phyloP scores from a whole-genome alignment of 37 sponge, comb jelly and placozoan genomes.

The Chondrosia reniformis region DNA sequence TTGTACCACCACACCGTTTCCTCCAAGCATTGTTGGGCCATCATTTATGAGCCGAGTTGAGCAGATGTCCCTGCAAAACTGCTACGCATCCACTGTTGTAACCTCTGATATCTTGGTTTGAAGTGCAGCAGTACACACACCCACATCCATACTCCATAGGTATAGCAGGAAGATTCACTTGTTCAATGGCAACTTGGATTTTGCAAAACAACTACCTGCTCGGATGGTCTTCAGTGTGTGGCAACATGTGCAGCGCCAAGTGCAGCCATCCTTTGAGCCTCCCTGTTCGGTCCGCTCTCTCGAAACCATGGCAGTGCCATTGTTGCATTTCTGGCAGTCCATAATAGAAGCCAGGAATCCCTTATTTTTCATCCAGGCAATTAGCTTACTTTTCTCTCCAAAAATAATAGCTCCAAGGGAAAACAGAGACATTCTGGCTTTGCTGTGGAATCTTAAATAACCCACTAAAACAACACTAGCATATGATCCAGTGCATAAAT shows the following conservation, averaged over 20 bases:
- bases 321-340: constrained; percentile 6
- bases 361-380: neutral
- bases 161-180: constrained; percentile 14
- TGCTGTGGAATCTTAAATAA: neutral
- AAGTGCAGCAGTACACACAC: constrained; percentile 13
- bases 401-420: neutral
- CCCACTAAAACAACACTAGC: constrained; percentile 13
- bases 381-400: constrained; percentile 7
- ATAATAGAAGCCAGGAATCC: neutral
- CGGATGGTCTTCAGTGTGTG: constrained; percentile 7
- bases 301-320: constrained; percentile 3
- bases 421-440: constrained; percentile 18
- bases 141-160: constrained; percentile 20
- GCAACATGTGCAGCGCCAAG: constrained; percentile 6
- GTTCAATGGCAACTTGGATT: constrained; percentile 13
- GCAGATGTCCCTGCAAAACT: constrained; percentile 15
- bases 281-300: constrained; percentile 13
- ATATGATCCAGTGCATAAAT: neutral
- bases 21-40: constrained; percentile 9
- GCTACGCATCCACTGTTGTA: constrained; percentile 7
- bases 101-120: neutral
- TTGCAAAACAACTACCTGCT: neutral
- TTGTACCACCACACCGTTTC: constrained; percentile 13
- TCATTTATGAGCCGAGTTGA: constrained; percentile 7
- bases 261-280: constrained; percentile 15